Conservation (phyloP, 30 jellyfish, hydroid and myxozoan species). For the Nemopilema nomurai region DNA sequence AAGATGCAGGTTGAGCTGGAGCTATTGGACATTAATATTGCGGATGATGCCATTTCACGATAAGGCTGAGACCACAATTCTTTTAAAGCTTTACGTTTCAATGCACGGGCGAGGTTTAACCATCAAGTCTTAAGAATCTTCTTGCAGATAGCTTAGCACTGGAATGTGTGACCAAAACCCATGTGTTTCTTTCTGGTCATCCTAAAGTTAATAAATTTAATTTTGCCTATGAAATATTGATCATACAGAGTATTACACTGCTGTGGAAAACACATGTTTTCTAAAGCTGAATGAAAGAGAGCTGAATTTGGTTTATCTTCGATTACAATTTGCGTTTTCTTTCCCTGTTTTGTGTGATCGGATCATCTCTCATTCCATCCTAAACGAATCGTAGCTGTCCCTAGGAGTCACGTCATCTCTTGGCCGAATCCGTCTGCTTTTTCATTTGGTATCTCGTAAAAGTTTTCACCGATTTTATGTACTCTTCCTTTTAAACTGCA, state of each 20-base stretch:
- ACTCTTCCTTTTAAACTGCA: too few species aligned
- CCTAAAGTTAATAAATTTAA: neutral
- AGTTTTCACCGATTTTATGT: too few species aligned
- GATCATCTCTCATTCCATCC: neutral
- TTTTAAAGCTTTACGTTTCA: too few species aligned
- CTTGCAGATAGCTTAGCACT: too few species aligned
- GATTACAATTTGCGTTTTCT: neutral
- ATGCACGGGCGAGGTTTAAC: too few species aligned
- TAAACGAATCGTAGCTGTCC: neutral
- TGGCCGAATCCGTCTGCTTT: neutral
- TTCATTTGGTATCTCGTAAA: too few species aligned
- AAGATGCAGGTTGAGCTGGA: too few species aligned
- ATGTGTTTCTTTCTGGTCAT: neutral
- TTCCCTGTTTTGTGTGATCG: neutral
- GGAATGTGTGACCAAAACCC: neutral
- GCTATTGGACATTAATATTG: too few species aligned
- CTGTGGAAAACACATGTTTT: neutral
- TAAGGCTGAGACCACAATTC: too few species aligned
- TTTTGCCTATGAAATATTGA: neutral
- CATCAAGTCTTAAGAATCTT: too few species aligned
- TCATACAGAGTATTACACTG: neutral
- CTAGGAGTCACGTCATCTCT: neutral
- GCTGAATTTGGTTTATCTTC: neutral
- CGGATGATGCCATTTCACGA: too few species aligned
- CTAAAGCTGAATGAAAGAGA: neutral